phyloP scores from a whole-genome alignment of 2,888 invertebrate genomes.

The Elysia crispata region DNA sequence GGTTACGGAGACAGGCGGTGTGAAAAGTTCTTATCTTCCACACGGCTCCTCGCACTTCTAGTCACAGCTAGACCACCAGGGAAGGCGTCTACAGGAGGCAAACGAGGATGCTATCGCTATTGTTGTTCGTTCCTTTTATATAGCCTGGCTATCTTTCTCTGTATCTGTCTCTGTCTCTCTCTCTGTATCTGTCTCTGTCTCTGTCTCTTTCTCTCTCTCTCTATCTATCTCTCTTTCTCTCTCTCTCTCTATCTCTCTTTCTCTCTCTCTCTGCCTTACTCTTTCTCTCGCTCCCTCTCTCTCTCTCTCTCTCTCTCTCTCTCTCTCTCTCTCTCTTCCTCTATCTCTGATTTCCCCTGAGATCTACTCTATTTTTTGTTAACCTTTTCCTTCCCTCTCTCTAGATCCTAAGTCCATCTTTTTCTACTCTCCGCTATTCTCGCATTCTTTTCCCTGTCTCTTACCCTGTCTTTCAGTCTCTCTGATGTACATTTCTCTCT shows the following conservation, averaged over 20 bases:
- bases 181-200: too few species aligned
- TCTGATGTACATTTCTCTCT: too few species aligned
- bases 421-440: neutral
- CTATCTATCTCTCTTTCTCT: neutral
- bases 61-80: too few species aligned
- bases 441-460: neutral
- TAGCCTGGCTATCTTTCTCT: neutral
- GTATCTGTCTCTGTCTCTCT: neutral
- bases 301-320: neutral
- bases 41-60: too few species aligned
- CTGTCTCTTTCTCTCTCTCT: neutral
- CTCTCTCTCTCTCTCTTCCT: neutral
- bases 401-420: neutral
- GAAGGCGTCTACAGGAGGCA: too few species aligned
- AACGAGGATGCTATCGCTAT: too few species aligned
- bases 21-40: too few species aligned
- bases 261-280: conserved; percentile 7
- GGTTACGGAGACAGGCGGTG: too few species aligned
- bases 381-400: neutral
- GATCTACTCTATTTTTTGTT: too few species aligned
- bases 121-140: too few species aligned
- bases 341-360: too few species aligned
- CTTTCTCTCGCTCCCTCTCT: conserved; percentile 6
- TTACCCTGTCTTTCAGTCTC: neutral
- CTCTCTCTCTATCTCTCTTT: neutral